Conservation (phyloP, 2,888 invertebrate genomes). For the Clunio marinus region DNA sequence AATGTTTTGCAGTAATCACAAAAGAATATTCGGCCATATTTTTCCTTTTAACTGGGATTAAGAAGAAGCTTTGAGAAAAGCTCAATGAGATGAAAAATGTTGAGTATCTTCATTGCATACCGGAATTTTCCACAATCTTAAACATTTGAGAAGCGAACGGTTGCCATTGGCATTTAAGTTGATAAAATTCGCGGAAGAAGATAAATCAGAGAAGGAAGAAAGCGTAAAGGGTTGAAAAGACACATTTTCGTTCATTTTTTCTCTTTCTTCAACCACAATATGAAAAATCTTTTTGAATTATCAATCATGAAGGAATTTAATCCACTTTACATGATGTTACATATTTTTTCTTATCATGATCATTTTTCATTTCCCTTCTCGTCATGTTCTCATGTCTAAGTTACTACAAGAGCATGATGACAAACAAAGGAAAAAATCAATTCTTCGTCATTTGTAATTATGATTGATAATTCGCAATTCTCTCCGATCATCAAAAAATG, state of each 20-base stretch:
- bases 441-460: neutral
- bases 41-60: too few species aligned
- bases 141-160: neutral
- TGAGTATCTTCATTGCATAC: too few species aligned
- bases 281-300: constrained; percentile 1
- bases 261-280: neutral
- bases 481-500: neutral
- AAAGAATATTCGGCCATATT: too few species aligned
- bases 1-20: too few species aligned
- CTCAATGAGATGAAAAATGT: too few species aligned
- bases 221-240: too few species aligned
- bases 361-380: neutral
- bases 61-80: too few species aligned
- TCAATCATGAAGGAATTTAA: neutral
- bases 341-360: too few species aligned
- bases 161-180: neutral
- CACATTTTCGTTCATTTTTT: too few species aligned
- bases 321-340: neutral
- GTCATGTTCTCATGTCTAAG: neutral
- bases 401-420: neutral
- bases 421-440: neutral
- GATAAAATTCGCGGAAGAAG: neutral
- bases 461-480: constrained; percentile 12
- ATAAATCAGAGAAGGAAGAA: neutral
- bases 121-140: neutral